phyloP scores from a whole-genome alignment of 2,113 vertebrate genomes.

The Sterna hirundo region DNA sequence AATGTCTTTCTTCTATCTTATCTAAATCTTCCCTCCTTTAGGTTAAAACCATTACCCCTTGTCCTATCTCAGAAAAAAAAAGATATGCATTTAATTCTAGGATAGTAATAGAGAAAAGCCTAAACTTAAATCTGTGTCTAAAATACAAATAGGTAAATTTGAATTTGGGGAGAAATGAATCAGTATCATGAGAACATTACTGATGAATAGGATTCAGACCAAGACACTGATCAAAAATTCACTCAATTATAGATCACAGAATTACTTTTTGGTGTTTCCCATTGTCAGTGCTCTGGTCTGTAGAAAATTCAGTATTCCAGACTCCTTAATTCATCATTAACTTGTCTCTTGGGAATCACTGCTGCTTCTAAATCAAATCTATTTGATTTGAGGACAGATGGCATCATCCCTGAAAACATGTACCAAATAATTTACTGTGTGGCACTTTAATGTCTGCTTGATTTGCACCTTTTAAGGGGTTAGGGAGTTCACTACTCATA shows the following conservation, averaged over 20 bases:
- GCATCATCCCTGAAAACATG: background rate
- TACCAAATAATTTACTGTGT: background rate
- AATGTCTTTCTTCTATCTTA: background rate
- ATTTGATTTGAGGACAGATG: background rate
- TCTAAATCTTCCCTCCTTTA: background rate
- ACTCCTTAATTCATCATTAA: constrained; percentile 6
- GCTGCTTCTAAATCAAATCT: constrained; percentile 13
- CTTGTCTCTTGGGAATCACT: background rate
- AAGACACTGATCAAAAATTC: constrained; percentile 15
- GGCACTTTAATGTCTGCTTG: background rate
- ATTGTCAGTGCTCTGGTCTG: background rate
- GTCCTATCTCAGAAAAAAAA: background rate
- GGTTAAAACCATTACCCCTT: background rate
- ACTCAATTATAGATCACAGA: constrained; percentile 21
- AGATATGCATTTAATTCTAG: background rate
- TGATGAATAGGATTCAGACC: constrained; percentile 12
- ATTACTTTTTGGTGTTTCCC: background rate
- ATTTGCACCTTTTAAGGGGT: background rate
- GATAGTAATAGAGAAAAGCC: background rate
- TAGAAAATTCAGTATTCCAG: background rate
- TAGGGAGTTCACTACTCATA: background rate
- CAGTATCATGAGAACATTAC: background rate
- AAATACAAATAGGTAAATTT: background rate
- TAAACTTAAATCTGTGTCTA: background rate
- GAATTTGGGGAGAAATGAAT: background rate